Conservation (phyloP, 1,140 invertebrate species). For the Drosophila carrolli region DNA sequence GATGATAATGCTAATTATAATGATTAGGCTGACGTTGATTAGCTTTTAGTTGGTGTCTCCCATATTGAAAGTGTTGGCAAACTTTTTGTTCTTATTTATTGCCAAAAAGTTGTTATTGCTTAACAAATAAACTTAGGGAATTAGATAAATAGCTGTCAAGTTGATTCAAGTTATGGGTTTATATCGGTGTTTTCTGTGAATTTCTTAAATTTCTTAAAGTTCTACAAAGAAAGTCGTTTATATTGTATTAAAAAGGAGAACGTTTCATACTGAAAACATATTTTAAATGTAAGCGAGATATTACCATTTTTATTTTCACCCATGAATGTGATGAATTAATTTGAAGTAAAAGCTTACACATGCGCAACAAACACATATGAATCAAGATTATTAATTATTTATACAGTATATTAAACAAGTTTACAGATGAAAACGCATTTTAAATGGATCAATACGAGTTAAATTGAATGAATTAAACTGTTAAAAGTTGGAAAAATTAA, state of each 20-base stretch:
- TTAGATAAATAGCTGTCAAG: background rate
- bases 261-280: too few relatives aligned
- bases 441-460: background rate
- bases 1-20: constrained; percentile 47
- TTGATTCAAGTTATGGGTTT: background rate
- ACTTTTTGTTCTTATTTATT: constrained; percentile 36
- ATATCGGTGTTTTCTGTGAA: background rate
- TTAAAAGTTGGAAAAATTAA: background rate
- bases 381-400: background rate
- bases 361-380: background rate
- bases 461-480: background rate
- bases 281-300: too few relatives aligned
- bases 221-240: too few relatives aligned
- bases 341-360: background rate
- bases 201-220: background rate
- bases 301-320: too few relatives aligned
- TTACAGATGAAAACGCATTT: background rate
- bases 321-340: background rate
- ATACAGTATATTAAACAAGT: background rate
- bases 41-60: constrained; percentile 43
- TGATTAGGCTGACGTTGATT: constrained; percentile 58
- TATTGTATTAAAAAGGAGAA: background rate
- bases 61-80: constrained; percentile 11
- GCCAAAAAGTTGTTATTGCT: constrained; percentile 18
- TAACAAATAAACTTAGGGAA: background rate